Evolutionary conservation across 2,797 vertebrate genomes (phyloP).

Genomic region (Denticeps clupeoides): DNA sequence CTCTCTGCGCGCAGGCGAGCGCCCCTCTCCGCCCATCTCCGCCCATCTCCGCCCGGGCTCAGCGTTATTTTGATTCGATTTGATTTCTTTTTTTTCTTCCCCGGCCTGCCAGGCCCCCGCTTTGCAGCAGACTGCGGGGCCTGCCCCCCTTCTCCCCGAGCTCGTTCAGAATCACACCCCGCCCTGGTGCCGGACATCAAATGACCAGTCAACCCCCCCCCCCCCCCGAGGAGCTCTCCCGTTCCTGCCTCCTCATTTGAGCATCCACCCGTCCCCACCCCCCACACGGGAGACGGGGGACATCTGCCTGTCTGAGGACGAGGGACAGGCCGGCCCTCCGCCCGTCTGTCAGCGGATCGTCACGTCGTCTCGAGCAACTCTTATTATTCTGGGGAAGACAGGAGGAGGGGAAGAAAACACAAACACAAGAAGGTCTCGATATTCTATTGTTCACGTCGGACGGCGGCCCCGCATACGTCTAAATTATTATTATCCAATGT

Average conservation of each 20-base stretch:
- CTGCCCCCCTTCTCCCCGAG: slow-evolving; percentile 57
- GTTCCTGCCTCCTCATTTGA: slow-evolving; percentile 88
- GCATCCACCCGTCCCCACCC: slow-evolving; percentile 74
- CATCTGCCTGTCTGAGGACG: slow-evolving; percentile 97
- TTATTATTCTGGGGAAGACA: slow-evolving; percentile 56
- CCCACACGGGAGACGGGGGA: slow-evolving; percentile 70
- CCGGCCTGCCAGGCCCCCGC: slow-evolving; percentile 42
- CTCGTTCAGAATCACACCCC: slow-evolving; percentile 67
- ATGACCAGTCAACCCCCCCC: slow-evolving; percentile 91
- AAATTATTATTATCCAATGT: slow-evolving; percentile 33
- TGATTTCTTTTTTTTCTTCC: slow-evolving; percentile 27
- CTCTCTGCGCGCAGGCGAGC: too few relatives aligned
- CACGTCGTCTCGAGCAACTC: slow-evolving; percentile 41
- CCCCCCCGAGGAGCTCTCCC: slow-evolving; percentile 88
- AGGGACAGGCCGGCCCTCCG: slow-evolving; percentile 68
- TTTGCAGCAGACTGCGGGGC: slow-evolving; percentile 65
- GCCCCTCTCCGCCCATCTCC: not conserved
- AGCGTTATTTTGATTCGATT: slow-evolving; percentile 1
- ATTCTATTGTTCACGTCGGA: slow-evolving; percentile 54
- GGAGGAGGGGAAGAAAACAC: slow-evolving; percentile 3
- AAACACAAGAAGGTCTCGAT: slow-evolving; percentile 17
- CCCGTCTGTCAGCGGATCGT: slow-evolving; percentile 65
- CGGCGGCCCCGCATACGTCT: slow-evolving; percentile 30
- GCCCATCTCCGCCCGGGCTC: not conserved
- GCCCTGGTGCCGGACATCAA: slow-evolving; percentile 83